Evolutionary conservation across 2,888 invertebrate species (phyloP).

Genomic region (Reticulitermes lucifugus): DNA sequence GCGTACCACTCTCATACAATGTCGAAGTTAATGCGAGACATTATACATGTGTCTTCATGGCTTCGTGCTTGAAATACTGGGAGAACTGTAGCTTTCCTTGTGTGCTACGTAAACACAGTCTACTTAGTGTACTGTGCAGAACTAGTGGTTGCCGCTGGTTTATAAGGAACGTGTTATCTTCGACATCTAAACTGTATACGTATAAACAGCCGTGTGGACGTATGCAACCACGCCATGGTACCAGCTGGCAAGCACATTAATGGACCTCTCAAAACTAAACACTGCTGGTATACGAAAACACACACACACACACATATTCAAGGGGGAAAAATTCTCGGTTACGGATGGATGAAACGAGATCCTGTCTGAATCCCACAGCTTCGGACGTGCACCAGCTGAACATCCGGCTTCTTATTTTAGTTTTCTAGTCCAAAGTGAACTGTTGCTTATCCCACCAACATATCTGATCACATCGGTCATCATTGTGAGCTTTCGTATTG

Average conservation of each 20-base stretch:
- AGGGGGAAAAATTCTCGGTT: not conserved
- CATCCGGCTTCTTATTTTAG: not conserved
- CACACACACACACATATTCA: not conserved
- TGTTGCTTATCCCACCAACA: not conserved
- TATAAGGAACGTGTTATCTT: not conserved
- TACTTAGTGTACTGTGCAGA: no score
- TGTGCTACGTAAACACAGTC: no score
- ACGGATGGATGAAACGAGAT: not conserved
- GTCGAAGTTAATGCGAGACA: no score
- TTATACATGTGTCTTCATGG: no score
- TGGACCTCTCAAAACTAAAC: not conserved
- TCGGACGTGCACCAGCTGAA: not conserved
- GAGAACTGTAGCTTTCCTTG: no score
- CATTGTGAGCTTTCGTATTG: no score
- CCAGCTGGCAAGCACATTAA: conserved; percentile 1
- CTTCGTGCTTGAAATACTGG: no score
- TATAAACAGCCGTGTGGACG: not conserved
- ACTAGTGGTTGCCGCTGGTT: not conserved
- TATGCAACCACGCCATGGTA: conserved; percentile 9
- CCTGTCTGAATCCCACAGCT: not conserved
- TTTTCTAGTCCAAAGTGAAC: not conserved
- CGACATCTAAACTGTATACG: not conserved
- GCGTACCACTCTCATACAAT: no score
- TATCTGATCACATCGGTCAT: not conserved
- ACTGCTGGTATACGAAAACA: not conserved